Conservation (phyloP, 2,113 vertebrate genomes). For the Anguilla japonica region DNA sequence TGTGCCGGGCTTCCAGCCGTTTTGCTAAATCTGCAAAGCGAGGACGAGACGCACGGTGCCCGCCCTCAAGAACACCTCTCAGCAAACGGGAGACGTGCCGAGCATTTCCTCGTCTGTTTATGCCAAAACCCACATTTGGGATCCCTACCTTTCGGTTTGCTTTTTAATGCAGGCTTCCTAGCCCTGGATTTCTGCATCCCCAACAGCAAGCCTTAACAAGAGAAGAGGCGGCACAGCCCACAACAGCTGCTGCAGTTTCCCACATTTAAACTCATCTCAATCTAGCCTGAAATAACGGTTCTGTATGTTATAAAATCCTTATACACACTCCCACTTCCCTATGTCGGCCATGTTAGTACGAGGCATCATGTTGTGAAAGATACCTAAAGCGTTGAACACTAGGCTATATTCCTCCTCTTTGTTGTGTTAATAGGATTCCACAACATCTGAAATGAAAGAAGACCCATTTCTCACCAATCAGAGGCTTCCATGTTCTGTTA, state of each 20-base stretch:
- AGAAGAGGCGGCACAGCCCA: neutral
- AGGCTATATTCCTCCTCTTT: neutral
- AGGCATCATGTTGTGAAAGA: neutral
- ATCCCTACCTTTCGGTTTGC: neutral
- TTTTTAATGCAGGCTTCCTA: neutral
- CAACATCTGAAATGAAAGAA: neutral
- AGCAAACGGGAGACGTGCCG: neutral
- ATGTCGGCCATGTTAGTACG: no score
- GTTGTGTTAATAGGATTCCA: neutral
- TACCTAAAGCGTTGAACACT: neutral
- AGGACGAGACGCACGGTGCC: neutral
- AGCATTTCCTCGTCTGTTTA: neutral
- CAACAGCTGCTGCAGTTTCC: neutral
- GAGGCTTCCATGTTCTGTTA: neutral
- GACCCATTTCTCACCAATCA: neutral
- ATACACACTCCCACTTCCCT: no score
- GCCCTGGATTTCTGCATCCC: neutral
- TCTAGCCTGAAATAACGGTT: no score
- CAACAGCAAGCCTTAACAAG: neutral
- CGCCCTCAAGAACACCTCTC: neutral
- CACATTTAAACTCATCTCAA: neutral
- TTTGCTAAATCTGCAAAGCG: slow-evolving; percentile 7
- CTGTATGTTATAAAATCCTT: no score
- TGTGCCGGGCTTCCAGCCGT: neutral
- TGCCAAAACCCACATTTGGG: neutral